Evolutionary conservation across 2,113 vertebrate species (phyloP).

Genomic region (Diphyllodes magnificus): DNA sequence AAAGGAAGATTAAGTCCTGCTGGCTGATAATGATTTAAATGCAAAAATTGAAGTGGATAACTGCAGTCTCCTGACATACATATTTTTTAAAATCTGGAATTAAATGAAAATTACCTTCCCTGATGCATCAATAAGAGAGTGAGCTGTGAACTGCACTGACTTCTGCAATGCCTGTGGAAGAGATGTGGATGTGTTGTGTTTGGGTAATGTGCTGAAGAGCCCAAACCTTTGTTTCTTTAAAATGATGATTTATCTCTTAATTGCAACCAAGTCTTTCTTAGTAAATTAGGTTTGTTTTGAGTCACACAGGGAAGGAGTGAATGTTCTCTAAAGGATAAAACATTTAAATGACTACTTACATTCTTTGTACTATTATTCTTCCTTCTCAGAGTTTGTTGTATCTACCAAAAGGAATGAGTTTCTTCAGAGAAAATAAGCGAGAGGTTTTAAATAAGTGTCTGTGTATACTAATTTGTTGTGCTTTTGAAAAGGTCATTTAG

Average conservation of each 20-base stretch:
- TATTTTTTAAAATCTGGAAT: neutral
- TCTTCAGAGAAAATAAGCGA: neutral
- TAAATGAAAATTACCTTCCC: neutral
- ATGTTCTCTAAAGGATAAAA: conserved; percentile 2
- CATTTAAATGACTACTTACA: neutral
- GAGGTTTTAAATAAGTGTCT: neutral
- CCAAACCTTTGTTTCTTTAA: neutral
- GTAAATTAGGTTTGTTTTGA: neutral
- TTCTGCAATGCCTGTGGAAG: neutral
- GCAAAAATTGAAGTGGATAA: neutral
- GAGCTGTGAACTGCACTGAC: neutral
- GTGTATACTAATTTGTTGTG: neutral
- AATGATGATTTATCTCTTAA: neutral
- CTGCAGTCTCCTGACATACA: neutral
- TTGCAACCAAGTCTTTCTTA: neutral
- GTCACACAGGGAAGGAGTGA: neutral
- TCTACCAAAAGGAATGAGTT: neutral
- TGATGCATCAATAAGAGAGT: neutral
- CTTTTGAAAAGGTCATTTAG: neutral
- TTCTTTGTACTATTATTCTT: neutral
- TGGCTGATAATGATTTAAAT: neutral
- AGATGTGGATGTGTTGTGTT: neutral
- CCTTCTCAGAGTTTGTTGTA: neutral
- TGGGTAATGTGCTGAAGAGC: neutral
- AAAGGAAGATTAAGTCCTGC: neutral